A percentile compares a stretch with the other conserved stretches of the same genome.
These are phyloP conservation scores for Cremastobaeus sp. DNA, from an alignment of 2,888 invertebrate genomes.

Conservation along the genomic window DNA sequence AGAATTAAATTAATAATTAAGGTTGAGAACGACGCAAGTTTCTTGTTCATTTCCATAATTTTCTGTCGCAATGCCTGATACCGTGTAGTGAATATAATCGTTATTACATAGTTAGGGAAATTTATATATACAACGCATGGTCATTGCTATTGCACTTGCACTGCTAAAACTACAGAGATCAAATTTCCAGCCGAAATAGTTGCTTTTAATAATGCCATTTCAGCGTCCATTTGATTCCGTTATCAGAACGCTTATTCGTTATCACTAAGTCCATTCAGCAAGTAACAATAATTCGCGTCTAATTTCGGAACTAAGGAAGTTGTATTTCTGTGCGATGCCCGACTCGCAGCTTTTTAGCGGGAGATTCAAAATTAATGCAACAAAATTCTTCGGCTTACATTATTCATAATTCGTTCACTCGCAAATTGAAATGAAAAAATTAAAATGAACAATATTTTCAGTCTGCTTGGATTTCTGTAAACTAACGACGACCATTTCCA, in stretches of 20 bases:
- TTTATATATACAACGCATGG: constrained; percentile 36
- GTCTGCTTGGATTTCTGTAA: constrained; percentile 1
- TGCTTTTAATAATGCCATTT: constrained; percentile 27
- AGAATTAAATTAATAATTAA: constrained; percentile 42
- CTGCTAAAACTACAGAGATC: constrained; percentile 21
- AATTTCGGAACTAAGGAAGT: too few species aligned
- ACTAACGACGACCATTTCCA: neutral
- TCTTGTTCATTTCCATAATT: constrained; percentile 52
- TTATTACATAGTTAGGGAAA: constrained; percentile 49
- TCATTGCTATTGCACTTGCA: constrained; percentile 40
- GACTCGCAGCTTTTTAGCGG: too few species aligned
- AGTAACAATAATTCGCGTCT: neutral
- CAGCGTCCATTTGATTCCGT: constrained; percentile 13
- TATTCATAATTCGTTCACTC: too few species aligned
- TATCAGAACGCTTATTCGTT: neutral
- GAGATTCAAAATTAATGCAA: too few species aligned
- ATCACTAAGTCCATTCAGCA: neutral
- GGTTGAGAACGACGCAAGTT: constrained; percentile 32
- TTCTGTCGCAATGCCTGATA: constrained; percentile 28
- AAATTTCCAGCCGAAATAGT: constrained; percentile 33
- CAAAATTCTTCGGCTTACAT: too few species aligned
- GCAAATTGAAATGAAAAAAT: too few species aligned
- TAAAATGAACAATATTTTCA: too few species aligned
- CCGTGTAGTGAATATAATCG: constrained; percentile 50
- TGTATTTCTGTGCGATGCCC: too few species aligned